Conservation (phyloP, 2,797 vertebrate genomes). For the Sebastes melanostomus region DNA sequence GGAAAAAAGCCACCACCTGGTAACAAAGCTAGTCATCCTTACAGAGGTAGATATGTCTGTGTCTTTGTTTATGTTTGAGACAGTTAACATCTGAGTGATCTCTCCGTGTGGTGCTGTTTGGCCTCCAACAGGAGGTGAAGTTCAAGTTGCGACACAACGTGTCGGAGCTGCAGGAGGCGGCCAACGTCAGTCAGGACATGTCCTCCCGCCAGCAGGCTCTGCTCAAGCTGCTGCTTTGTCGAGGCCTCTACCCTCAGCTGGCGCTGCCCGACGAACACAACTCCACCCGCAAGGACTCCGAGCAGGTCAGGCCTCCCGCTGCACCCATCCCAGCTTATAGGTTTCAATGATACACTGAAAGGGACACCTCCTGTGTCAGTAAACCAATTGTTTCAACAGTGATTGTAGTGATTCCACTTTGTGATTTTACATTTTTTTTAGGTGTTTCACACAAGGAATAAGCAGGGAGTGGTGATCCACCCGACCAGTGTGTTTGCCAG, state of each 20-base stretch:
- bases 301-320: conserved; percentile 81
- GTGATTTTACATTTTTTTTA: conserved; percentile 42
- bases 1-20: neutral
- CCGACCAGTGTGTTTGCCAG: conserved; percentile 89
- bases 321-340: too few species aligned
- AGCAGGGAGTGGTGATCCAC: conserved; percentile 91
- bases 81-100: neutral
- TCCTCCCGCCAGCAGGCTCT: conserved; percentile 81
- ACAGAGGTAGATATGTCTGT: neutral
- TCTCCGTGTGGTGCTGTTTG: neutral
- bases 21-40: neutral
- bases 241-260: conserved; percentile 93
- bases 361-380: neutral
- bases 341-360: neutral
- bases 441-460: conserved; percentile 93
- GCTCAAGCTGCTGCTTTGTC: conserved; percentile 89
- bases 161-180: conserved; percentile 83
- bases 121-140: conserved; percentile 87
- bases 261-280: conserved; percentile 90
- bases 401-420: neutral
- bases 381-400: rapidly evolving
- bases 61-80: neutral
- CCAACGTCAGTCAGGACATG: conserved; percentile 78
- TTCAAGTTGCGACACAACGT: conserved; percentile 92
- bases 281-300: conserved; percentile 88